phyloP scores from a whole-genome alignment of 2,113 vertebrate species.

The Lasiurus borealis region DNA sequence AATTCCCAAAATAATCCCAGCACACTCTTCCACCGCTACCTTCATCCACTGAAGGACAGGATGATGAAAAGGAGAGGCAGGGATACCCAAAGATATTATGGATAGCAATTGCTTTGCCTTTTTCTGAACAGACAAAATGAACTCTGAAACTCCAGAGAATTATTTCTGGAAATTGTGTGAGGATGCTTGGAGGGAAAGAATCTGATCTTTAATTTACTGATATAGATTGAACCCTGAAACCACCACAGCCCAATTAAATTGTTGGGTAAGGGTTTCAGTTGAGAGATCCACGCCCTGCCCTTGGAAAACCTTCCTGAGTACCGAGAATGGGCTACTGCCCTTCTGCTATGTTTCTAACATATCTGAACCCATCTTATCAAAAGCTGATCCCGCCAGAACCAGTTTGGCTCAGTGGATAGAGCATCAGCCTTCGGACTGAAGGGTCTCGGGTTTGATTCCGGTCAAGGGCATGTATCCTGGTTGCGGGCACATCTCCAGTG shows the following conservation, averaged over 20 bases:
- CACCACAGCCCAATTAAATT: background rate
- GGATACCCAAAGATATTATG: background rate
- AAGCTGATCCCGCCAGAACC: too few relatives aligned
- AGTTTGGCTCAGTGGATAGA: too few relatives aligned
- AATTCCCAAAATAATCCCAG: background rate
- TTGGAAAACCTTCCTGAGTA: background rate
- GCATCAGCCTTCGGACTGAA: too few relatives aligned
- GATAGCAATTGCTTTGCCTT: background rate
- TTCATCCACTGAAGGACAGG: background rate
- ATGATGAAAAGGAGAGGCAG: background rate
- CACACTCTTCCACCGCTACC: background rate
- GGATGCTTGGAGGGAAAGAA: background rate
- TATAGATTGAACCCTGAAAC: conserved; percentile 17
- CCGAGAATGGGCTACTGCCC: background rate
- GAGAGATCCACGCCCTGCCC: background rate
- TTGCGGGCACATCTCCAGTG: too few relatives aligned
- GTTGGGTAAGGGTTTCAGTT: background rate
- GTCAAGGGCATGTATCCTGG: too few relatives aligned
- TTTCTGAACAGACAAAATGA: background rate
- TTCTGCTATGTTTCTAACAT: background rate
- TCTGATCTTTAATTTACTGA: conserved; percentile 52
- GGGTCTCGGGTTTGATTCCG: too few relatives aligned
- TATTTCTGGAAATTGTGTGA: conserved; percentile 9
- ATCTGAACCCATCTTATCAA: background rate
- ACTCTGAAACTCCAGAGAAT: conserved; percentile 37